These are phyloP conservation scores for Moxostoma hubbsi DNA, from an alignment of 2,797 vertebrate species.

Conservation along the genomic window DNA sequence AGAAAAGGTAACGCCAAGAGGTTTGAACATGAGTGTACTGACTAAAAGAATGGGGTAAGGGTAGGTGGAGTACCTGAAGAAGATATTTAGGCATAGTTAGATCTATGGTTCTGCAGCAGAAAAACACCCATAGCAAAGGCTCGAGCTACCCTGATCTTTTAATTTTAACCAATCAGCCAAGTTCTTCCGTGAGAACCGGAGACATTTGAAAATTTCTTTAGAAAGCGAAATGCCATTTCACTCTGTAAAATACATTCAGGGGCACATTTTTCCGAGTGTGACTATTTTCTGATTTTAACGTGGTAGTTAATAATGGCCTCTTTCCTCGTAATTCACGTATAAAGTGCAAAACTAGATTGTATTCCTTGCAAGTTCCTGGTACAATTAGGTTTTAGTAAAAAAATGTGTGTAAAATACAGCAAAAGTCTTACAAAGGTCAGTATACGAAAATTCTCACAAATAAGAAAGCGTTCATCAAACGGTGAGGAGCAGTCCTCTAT, in stretches of 20 bases:
- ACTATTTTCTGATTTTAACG: constrained; percentile 61
- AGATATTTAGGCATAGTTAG: constrained; percentile 69
- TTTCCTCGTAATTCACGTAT: constrained; percentile 73
- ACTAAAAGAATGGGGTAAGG: constrained; percentile 25
- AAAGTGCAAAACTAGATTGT: constrained; percentile 87
- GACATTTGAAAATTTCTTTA: constrained; percentile 7
- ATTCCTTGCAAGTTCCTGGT: constrained; percentile 83
- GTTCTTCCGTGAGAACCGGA: constrained; percentile 74
- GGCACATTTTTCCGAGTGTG: constrained; percentile 40
- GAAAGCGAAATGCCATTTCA: constrained; percentile 54
- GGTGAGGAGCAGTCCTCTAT: constrained; percentile 70
- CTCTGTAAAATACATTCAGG: constrained; percentile 71
- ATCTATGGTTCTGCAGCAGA: constrained; percentile 52
- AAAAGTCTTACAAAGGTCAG: constrained; percentile 74
- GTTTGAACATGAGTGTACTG: constrained; percentile 9
- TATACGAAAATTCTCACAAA: constrained; percentile 75
- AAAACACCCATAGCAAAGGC: constrained; percentile 53
- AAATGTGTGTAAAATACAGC: constrained; percentile 80
- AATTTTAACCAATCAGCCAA: constrained; percentile 50
- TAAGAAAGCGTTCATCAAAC: constrained; percentile 75
- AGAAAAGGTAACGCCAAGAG: constrained; percentile 61
- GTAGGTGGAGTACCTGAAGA: constrained; percentile 72
- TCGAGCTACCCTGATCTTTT: constrained; percentile 52
- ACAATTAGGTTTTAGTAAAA: constrained; percentile 74
- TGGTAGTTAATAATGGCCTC: constrained; percentile 65